Evolutionary conservation across 2,888 invertebrate species (phyloP), one percentile per base, ranked within the genome.

Genomic region (Volucella inanis): DNA sequence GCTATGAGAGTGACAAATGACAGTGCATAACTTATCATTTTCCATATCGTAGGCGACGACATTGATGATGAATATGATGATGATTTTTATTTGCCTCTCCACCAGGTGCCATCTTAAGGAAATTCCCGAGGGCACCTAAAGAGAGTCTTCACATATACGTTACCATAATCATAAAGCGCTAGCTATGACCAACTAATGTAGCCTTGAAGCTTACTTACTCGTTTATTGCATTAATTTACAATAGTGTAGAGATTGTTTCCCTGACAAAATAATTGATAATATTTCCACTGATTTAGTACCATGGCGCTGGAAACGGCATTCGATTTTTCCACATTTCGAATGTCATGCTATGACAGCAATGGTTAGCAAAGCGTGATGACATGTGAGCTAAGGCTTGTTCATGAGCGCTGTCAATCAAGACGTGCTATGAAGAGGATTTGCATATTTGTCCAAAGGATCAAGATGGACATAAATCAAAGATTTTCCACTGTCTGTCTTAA

Each of bases 261-360:
- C 70, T 79, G 80, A 84, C 84, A 76, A 75, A 84, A 76, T 84
- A 84, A 84, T 84, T 76, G 79, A 84, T 84, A 75, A 84, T 79
- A 84, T 79, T 79, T 84, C 64, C 64, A 70, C 65, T 79, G 84
- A 84, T 75, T 79, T 79, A 79, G 74, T 68, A 68, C 68, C 70
- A 82, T 61, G 70, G 68, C 62, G 54, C 47, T 64, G 49, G 70
- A 45, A 65, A 57, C 49, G 78, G 45, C 45, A 64, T 74, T 70
- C 10, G 41, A 59, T 47, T 31, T 68, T 74, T 74, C 59, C 50
- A 39, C 43, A 57, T 70, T 70, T 76, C 65, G 71, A 70, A 64
- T 71, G 75, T 59, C 76, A 76, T 65, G 50, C 39, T 43, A 55
- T 38, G 15, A 15, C 47, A 59, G 50, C 39, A 47, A 49, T 38